phyloP scores from a whole-genome alignment of 2,113 vertebrate species.

The Oryzias curvinotus region DNA sequence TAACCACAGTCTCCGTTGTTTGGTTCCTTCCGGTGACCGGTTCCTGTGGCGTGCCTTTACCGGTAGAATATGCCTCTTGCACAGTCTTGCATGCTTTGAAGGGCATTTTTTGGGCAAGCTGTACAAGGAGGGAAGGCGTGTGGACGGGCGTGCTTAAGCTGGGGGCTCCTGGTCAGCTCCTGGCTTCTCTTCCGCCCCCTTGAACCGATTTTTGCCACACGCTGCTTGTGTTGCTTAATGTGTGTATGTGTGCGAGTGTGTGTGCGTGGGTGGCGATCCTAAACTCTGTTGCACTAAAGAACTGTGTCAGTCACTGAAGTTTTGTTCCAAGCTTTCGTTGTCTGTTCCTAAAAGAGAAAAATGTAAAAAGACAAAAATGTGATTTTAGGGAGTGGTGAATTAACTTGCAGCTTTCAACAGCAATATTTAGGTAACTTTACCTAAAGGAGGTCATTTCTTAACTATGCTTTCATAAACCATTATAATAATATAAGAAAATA shows the following conservation, averaged over 20 bases:
- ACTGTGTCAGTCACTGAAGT: conserved; percentile 86
- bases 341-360: conserved; percentile 84
- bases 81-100: conserved; percentile 84
- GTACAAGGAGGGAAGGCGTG: conserved; percentile 75
- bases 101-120: conserved; percentile 81
- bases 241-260: conserved; percentile 22
- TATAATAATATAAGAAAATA: no score
- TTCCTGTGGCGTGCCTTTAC: conserved; percentile 72
- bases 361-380: no score
- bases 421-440: no score
- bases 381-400: no score
- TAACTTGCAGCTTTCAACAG: no score
- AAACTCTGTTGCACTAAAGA: conserved; percentile 63
- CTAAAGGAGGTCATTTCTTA: no score
- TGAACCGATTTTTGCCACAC: conserved; percentile 81
- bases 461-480: no score
- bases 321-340: conserved; percentile 98
- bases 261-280: conserved; percentile 25
- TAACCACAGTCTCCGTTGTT: conserved; percentile 45
- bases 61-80: conserved; percentile 80
- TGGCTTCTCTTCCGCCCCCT: conserved; percentile 77
- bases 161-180: conserved; percentile 55
- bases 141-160: conserved; percentile 78
- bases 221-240: conserved; percentile 44
- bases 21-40: conserved; percentile 55